Conservation (phyloP, 2,888 invertebrate species). For the Coenonympha arcania region DNA sequence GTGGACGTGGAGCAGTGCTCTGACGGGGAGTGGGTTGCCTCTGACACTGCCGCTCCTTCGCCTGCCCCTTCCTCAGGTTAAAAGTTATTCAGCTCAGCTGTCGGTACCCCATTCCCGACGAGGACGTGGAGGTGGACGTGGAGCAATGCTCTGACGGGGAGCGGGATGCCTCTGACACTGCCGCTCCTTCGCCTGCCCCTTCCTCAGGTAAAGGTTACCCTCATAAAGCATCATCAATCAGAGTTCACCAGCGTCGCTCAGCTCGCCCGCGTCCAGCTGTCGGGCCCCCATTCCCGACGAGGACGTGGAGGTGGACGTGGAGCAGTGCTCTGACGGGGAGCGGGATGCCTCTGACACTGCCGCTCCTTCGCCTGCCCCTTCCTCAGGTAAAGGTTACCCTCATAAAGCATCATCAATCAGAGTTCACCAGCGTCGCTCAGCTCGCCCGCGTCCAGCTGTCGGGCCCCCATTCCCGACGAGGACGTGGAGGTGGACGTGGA, state of each 20-base stretch:
- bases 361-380: conserved; percentile 62
- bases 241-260: conserved; percentile 62
- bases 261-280: conserved; percentile 64
- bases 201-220: too few species aligned
- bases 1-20: conserved; percentile 82
- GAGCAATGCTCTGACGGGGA: conserved; percentile 81
- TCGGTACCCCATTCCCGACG: too few species aligned
- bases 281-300: conserved; percentile 74
- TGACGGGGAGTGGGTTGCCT: conserved; percentile 76
- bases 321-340: conserved; percentile 80
- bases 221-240: too few species aligned
- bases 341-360: conserved; percentile 72
- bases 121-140: too few species aligned
- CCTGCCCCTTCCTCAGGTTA: conserved; percentile 68
- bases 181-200: conserved; percentile 61
- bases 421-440: conserved; percentile 67
- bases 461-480: conserved; percentile 74
- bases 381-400: conserved; percentile 67
- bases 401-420: conserved; percentile 60
- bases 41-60: conserved; percentile 65
- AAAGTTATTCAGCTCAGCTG: too few species aligned
- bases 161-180: conserved; percentile 71
- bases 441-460: conserved; percentile 63
- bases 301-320: conserved; percentile 81
- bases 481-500: conserved; percentile 82